Evolutionary conservation across 2,797 vertebrate species (phyloP).

Genomic region (Sus cebifrons): DNA sequence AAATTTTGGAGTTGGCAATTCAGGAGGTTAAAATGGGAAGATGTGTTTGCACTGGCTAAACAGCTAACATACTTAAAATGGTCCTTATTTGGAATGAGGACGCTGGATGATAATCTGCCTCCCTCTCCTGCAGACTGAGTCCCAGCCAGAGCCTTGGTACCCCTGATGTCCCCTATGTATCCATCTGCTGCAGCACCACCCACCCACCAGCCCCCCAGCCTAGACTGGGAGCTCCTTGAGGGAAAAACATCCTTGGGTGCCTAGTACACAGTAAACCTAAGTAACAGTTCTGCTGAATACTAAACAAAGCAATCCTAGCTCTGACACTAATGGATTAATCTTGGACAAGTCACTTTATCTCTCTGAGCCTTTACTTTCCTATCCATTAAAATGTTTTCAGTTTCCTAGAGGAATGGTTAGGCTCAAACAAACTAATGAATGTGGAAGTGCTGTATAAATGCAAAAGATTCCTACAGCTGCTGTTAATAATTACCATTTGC

Average conservation of each 20-base stretch:
- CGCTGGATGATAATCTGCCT: not conserved
- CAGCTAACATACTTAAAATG: not conserved
- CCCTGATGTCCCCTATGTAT: not conserved
- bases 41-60: constrained; percentile 36
- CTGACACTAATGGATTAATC: constrained; percentile 62
- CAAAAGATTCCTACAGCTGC: constrained; percentile 10
- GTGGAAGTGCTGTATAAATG: not conserved
- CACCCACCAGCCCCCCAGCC: too few species aligned
- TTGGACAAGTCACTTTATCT: constrained; percentile 58
- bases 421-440: constrained; percentile 37
- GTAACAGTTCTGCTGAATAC: constrained; percentile 19
- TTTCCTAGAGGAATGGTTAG: constrained; percentile 63
- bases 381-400: constrained; percentile 68
- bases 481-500: constrained; percentile 52
- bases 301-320: constrained; percentile 26
- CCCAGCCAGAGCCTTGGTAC: not conserved
- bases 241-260: not conserved
- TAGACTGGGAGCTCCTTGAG: not conserved
- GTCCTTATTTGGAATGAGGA: not conserved
- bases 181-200: too few species aligned
- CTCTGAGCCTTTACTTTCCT: constrained; percentile 55
- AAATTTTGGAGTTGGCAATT: constrained; percentile 41
- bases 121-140: not conserved
- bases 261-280: not conserved
- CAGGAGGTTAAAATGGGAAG: constrained; percentile 47